Base-by-base conservation (phyloP, 2,888 invertebrate species). In the Xiphydria camelus region DNA sequence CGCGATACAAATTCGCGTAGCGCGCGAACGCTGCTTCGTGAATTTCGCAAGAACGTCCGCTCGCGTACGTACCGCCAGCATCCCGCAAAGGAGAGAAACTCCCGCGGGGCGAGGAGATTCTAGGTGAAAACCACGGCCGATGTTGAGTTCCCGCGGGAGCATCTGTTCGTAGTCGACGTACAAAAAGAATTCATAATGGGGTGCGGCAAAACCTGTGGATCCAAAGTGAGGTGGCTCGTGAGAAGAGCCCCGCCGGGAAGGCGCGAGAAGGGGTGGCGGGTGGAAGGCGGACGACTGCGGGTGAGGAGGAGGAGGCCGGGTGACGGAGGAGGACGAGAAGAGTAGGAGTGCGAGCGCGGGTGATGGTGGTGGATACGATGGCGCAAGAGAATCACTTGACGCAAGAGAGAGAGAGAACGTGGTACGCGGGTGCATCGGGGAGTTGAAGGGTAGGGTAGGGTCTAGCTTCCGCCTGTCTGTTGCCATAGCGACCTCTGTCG, bases 391-490 rank as follows among this genome's bases (percentile, higher is more conserved):
- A 64, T 69, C 68, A 66, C 59, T 67, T 65, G 67, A 61, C 60
- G 62, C 58, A 57, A 50, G 55, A 60, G 58, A 58, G 57, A 52
- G 59, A 56, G 57, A 35, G 31, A 58, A n/a, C 51, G 46, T 43
- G 61, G 60, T 55, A 61, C 59, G 59, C 49, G 51, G 56, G 47
- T 47, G 53, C 53, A 58, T 37, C 25, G 49, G 48, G 50, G 42
- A 52, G n/a, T 60, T 60, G 61, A 60, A 65, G 64, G 64, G 64
- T 62, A 57, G 55, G 52, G 50, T 42, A n/a, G 3, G 25, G 20
- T 59, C 59, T 60, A 58, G 63, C 64, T 66, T 67, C 63, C 64
- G 62, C 57, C 61, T 59, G 70, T 68, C 68, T 68, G 71, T 71
- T 67, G 59, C 68, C 67, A 68, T 69, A 63, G 67, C 64, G 62